Base-by-base conservation (phyloP, 2,113 vertebrate species). In the Rallus limicola region DNA sequence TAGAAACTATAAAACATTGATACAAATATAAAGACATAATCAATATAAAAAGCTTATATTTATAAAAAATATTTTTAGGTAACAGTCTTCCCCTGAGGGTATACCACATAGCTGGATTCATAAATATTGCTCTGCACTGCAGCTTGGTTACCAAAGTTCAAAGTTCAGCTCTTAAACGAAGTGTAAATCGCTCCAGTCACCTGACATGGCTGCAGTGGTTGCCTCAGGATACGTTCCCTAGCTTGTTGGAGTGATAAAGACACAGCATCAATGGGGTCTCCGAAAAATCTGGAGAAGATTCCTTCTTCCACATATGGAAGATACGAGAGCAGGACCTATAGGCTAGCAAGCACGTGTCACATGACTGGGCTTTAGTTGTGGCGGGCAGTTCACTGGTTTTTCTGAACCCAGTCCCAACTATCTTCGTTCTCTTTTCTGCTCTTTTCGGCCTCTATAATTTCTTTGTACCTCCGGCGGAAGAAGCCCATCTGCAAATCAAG, bases 301-400 rank as follows among this genome's bases (percentile, higher is more conserved):
- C 97, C 98, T 98, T 99, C 99, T 99, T 99, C 99, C 99, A 99
- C 99, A 99, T 99, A 99, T 99, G 99, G 98, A 99, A 99, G 99
- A 99, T 98, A 99, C 79, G 97, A 98, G 98, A 98, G 98, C 97
- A 97, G 98, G 98, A 98, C 96, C 97, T 96, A 96, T 55, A 95
- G 96, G 98, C 67, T 88, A 96, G 94, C 31, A 48, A 95, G 88
- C 82, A 24, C 13, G 46, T 97, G 97, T 96, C 97, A 93, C 12
- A 59, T 87, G 98, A 98, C 95, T 90, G 97, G 97, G 34, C 94
- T 96, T 91, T 34, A 36, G 46, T 82, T 94, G 65, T 55, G 71
- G 44, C 6, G 79, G 98, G 97, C 90, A 92, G 97, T 97, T 99
- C 98, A 99, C 97, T 99, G 99, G 95, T 98, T 99, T 98, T 99